phyloP scores from a whole-genome alignment of 2,888 invertebrate genomes.

The Cephus pygmeus region DNA sequence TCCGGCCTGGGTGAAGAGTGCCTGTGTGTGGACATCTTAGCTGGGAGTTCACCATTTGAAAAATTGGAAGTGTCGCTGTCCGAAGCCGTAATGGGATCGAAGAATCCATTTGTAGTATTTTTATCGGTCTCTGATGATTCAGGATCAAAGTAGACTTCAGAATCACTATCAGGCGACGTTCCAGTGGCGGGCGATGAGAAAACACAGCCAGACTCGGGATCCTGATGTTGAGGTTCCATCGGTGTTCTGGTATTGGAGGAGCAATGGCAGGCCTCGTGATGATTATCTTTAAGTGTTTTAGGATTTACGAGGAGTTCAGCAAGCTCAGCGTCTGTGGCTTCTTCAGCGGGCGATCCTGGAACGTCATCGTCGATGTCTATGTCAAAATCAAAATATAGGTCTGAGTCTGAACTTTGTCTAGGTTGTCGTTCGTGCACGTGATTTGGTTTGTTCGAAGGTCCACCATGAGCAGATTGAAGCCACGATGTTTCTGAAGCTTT shows the following conservation, averaged over 20 bases:
- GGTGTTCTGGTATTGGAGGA: conserved; percentile 68
- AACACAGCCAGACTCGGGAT: conserved; percentile 68
- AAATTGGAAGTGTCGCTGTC: conserved; percentile 56
- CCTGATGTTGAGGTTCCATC: conserved; percentile 46
- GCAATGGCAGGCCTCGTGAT: conserved; percentile 61
- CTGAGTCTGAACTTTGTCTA: conserved; percentile 61
- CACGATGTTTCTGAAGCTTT: conserved; percentile 48
- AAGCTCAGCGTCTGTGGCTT: conserved; percentile 67
- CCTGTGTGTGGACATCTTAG: conserved; percentile 59
- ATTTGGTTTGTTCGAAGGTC: conserved; percentile 51
- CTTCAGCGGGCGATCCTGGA: conserved; percentile 78
- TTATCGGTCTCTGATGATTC: conserved; percentile 54
- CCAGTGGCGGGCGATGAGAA: conserved; percentile 65
- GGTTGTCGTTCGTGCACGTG: conserved; percentile 66
- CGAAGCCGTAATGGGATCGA: conserved; percentile 45
- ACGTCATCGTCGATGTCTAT: conserved; percentile 68
- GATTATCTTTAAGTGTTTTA: conserved; percentile 42
- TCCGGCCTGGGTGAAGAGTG: conserved; percentile 11
- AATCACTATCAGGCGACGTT: conserved; percentile 65
- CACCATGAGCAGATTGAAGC: conserved; percentile 36
- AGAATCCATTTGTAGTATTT: conserved; percentile 38
- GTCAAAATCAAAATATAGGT: conserved; percentile 58
- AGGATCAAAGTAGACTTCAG: conserved; percentile 57
- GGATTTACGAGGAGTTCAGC: conserved; percentile 60
- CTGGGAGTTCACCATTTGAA: conserved; percentile 55